A percentile compares a stretch with the other conserved stretches of the same genome.
Evolutionary conservation across 2,113 vertebrate species (phyloP).

Genomic region (Psephotus haematonotus): DNA sequence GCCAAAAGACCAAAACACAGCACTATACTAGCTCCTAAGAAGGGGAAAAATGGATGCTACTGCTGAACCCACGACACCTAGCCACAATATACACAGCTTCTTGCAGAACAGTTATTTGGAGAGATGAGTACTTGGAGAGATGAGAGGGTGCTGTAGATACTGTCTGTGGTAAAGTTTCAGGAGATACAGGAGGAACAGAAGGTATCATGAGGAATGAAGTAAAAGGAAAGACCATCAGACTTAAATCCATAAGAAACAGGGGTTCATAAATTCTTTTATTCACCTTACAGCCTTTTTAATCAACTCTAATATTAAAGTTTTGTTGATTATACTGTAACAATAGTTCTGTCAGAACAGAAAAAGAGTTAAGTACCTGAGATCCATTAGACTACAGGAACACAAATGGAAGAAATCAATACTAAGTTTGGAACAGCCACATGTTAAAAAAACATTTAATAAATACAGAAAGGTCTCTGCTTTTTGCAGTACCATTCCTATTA

Average conservation of each 20-base stretch:
- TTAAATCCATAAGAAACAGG: not conserved
- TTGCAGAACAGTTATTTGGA: not conserved
- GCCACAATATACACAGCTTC: not conserved
- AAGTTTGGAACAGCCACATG: not conserved
- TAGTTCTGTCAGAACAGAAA: not conserved
- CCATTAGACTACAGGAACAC: not conserved
- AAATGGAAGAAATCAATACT: not conserved
- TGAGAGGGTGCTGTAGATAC: not conserved
- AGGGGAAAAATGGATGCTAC: too few relatives aligned
- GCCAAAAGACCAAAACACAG: too few relatives aligned
- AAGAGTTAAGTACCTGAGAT: not conserved
- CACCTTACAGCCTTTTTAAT: not conserved
- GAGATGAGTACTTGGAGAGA: not conserved
- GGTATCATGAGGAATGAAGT: not conserved
- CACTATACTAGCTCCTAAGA: too few relatives aligned
- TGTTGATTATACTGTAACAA: not conserved
- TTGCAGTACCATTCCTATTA: not conserved
- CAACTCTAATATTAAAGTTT: not conserved
- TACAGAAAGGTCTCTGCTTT: not conserved
- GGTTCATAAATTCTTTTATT: not conserved
- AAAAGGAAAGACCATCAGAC: not conserved
- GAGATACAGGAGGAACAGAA: not conserved
- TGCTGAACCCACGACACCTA: too few relatives aligned
- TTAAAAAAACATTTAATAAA: not conserved
- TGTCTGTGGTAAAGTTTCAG: not conserved